Percentiles rank a stretch among this genome's conserved stretches.
These are phyloP conservation scores for Stylophora pistillata DNA, from an alignment of 64 coral and sea anemone genomes.

Conservation along the genomic window DNA sequence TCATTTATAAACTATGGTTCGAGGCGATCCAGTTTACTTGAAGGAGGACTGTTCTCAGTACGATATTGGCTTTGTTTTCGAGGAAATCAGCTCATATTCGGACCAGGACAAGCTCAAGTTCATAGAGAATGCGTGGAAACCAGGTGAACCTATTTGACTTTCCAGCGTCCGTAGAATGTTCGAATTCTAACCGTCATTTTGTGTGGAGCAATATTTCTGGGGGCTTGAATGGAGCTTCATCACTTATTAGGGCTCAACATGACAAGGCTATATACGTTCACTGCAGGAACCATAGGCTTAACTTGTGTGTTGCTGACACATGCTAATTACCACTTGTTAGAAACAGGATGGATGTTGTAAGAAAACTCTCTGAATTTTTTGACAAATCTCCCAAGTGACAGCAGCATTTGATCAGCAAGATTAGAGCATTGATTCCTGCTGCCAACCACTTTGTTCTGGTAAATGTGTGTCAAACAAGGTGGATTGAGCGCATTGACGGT, in stretches of 20 bases:
- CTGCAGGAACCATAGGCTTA: no score
- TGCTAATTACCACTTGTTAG: no score
- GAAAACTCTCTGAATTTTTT: conserved; percentile 18
- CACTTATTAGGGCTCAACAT: conserved; percentile 8
- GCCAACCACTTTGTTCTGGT: conserved; percentile 8
- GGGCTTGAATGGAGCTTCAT: conserved; percentile 19
- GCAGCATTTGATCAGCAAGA: conserved; percentile 37
- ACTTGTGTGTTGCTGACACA: no score
- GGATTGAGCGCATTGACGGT: no score
- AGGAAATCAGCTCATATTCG: neutral
- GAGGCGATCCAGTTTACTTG: conserved; percentile 29
- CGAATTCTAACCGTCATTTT: conserved; percentile 24
- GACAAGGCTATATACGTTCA: no score
- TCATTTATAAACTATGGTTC: neutral
- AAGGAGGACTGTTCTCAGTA: conserved; percentile 43
- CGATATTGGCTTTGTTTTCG: conserved; percentile 30
- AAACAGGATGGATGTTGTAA: no score
- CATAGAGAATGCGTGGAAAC: conserved; percentile 46
- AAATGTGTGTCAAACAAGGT: conserved; percentile 38
- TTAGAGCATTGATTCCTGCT: conserved; percentile 6
- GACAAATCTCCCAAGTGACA: conserved; percentile 22
- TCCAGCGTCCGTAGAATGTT: conserved; percentile 30
- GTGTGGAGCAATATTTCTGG: no score
- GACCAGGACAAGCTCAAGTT: conserved; percentile 25
- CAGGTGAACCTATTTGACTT: conserved; percentile 47